Percentiles rank a stretch among this genome's conserved stretches.
Conservation (phyloP, 1,140 invertebrate genomes). For the Bombus difficillimus region DNA sequence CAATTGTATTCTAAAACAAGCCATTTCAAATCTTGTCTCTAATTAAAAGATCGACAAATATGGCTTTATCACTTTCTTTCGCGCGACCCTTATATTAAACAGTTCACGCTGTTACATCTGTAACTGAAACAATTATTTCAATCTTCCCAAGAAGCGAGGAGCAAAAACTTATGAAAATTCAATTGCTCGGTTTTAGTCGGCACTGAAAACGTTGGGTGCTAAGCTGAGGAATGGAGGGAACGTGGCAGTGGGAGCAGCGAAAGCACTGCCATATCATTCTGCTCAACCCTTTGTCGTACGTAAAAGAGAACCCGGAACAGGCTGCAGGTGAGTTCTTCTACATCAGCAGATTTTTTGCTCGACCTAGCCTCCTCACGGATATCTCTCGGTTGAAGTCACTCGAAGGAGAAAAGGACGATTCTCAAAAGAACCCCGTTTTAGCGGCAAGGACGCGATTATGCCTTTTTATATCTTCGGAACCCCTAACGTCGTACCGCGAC, state of each 20-base stretch:
- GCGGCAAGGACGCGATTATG: conserved; percentile 51
- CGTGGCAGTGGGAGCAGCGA: conserved; percentile 81
- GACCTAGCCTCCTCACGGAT: conserved; percentile 26
- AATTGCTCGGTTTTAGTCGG: conserved; percentile 50
- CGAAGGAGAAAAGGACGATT: conserved; percentile 32
- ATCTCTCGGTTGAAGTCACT: conserved; percentile 32
- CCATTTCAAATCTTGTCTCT: not conserved
- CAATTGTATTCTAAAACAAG: not conserved
- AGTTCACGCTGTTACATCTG: not conserved
- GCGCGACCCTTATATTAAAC: not conserved
- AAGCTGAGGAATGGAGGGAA: conserved; percentile 81
- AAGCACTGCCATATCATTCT: conserved; percentile 81
- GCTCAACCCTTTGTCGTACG: conserved; percentile 78
- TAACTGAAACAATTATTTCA: not conserved
- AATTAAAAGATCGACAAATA: no score
- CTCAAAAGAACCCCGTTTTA: conserved; percentile 49
- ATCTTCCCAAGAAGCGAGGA: not conserved
- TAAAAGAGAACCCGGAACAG: conserved; percentile 78
- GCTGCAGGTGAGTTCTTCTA: conserved; percentile 73
- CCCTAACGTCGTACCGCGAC: conserved; percentile 40
- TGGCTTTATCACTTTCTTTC: not conserved
- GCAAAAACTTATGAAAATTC: conserved; percentile 17
- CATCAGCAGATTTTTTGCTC: conserved; percentile 58
- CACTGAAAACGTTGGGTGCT: conserved; percentile 70
- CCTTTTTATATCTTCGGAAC: conserved; percentile 38